phyloP scores from a whole-genome alignment of 2,797 vertebrate species.

The Halcyon chelicuti region DNA sequence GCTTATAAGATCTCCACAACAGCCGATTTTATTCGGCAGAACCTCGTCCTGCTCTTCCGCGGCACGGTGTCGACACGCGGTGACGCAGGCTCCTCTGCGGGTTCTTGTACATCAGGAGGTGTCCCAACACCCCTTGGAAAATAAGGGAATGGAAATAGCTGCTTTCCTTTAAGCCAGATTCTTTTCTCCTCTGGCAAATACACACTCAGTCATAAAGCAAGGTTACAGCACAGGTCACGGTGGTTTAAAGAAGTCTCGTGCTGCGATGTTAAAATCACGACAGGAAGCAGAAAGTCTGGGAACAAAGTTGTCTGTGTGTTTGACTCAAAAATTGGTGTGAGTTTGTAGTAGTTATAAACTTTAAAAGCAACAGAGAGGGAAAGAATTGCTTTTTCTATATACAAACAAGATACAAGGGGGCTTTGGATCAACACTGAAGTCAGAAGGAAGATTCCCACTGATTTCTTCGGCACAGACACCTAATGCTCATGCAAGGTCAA shows the following conservation, averaged over 20 bases:
- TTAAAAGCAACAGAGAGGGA: neutral
- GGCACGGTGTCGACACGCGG: neutral
- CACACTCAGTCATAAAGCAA: neutral
- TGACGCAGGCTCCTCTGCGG: neutral
- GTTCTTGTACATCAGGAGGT: neutral
- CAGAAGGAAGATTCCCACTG: neutral
- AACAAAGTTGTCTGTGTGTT: neutral
- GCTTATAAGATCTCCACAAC: neutral
- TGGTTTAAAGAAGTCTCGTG: neutral
- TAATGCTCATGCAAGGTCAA: neutral
- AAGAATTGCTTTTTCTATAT: neutral
- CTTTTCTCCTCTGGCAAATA: neutral
- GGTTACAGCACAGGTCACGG: neutral
- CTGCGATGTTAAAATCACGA: neutral
- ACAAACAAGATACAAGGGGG: neutral
- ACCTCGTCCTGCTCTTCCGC: neutral
- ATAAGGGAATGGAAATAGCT: slow-evolving; percentile 7
- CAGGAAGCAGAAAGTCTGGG: neutral
- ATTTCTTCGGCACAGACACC: neutral
- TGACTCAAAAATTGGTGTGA: neutral
- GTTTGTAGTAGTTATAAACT: neutral
- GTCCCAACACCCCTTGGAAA: neutral
- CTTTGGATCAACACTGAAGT: neutral
- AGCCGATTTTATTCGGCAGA: neutral
- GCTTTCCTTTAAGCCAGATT: neutral